A percentile compares a stretch with the other conserved stretches of the same genome.
These are phyloP conservation scores for Chrysolina haemoptera DNA, from an alignment of 2,888 invertebrate genomes.

Conservation along the genomic window DNA sequence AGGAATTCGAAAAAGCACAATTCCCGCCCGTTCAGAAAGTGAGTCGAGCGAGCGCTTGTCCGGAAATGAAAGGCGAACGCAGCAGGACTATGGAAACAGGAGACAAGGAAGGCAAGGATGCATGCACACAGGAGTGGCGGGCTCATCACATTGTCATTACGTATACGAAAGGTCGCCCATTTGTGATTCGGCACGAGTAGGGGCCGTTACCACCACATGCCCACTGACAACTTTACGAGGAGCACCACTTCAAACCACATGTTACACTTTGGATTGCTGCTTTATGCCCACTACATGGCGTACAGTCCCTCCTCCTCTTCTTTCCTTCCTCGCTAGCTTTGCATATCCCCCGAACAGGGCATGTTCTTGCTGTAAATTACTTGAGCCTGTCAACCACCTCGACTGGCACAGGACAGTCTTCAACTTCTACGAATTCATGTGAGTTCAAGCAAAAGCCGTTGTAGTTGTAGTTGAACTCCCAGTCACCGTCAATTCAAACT, in stretches of 20 bases:
- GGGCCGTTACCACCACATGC: slow-evolving; percentile 70
- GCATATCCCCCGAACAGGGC: slow-evolving; percentile 51
- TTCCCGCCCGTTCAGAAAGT: background rate
- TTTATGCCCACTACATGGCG: slow-evolving; percentile 70
- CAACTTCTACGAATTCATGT: background rate
- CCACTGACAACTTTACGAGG: slow-evolving; percentile 71
- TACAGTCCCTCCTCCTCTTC: slow-evolving; percentile 56
- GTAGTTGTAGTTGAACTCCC: no score
- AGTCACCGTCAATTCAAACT: no score
- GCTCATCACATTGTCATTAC: slow-evolving; percentile 69
- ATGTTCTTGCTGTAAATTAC: slow-evolving; percentile 44
- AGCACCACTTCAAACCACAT: slow-evolving; percentile 71
- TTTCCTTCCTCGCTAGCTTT: slow-evolving; percentile 53
- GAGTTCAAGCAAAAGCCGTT: no score
- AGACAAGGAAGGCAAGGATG: slow-evolving; percentile 21
- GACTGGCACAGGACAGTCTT: background rate
- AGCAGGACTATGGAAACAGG: slow-evolving; percentile 7
- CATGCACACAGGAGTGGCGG: slow-evolving; percentile 5
- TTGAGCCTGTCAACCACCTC: slow-evolving; percentile 5
- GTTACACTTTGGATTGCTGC: slow-evolving; percentile 69
- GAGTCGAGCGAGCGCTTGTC: slow-evolving; percentile 12
- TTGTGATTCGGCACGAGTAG: slow-evolving; percentile 68
- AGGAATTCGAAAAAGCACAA: slow-evolving; percentile 5
- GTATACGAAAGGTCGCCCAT: slow-evolving; percentile 59
- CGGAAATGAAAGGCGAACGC: slow-evolving; percentile 21